These are phyloP conservation scores for Barbus barbus DNA, from an alignment of 2,113 vertebrate genomes.

Conservation along the genomic window DNA sequence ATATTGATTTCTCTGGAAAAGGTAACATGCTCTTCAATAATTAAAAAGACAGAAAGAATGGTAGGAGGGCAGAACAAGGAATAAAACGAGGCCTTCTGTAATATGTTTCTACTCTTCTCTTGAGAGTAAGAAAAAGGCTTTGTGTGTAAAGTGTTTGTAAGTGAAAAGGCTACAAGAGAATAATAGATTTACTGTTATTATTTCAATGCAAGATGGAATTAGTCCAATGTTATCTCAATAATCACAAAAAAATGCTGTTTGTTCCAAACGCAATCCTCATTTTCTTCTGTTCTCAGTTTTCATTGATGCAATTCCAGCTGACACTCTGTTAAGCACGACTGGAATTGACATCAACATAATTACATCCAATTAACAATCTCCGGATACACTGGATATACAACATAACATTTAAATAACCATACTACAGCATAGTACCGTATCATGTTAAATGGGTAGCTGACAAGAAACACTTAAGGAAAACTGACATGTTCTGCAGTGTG, in stretches of 20 bases:
- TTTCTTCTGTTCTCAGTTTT: background rate
- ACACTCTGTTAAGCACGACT: background rate
- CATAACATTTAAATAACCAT: background rate
- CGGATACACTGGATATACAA: background rate
- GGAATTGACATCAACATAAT: background rate
- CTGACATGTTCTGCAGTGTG: no score
- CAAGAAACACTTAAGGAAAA: background rate
- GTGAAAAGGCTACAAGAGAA: background rate
- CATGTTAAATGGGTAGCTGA: background rate
- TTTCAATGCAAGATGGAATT: background rate
- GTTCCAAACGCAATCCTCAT: background rate
- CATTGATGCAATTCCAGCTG: background rate
- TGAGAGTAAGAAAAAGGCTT: slow-evolving; percentile 16
- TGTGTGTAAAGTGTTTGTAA: slow-evolving; percentile 14
- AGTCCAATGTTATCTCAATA: background rate
- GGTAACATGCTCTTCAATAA: slow-evolving; percentile 67
- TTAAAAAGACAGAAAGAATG: slow-evolving; percentile 63
- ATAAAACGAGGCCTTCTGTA: background rate
- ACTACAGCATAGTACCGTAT: background rate
- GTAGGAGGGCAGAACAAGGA: slow-evolving; percentile 40
- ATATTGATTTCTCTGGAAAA: slow-evolving; percentile 73
- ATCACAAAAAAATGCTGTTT: background rate
- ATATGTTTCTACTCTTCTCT: slow-evolving; percentile 43
- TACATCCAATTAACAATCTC: background rate
- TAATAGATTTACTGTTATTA: slow-evolving; percentile 11